phyloP scores from a whole-genome alignment of 2,113 vertebrate genomes.

The Balaeniceps rex region DNA sequence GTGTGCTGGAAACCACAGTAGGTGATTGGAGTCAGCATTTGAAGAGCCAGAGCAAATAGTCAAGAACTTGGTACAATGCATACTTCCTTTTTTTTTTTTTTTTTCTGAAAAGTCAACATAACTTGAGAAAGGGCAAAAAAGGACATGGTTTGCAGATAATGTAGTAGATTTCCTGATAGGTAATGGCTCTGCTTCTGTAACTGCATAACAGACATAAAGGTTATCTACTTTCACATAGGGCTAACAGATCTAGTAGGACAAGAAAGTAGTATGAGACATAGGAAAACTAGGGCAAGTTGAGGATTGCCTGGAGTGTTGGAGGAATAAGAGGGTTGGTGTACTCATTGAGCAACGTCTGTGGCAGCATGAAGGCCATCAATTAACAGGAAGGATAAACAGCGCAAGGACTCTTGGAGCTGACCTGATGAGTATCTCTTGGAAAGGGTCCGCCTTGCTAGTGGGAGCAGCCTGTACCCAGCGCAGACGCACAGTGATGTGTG shows the following conservation, averaged over 20 bases:
- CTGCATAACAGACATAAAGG: neutral
- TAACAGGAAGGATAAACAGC: conserved; percentile 27
- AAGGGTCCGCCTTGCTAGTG: neutral
- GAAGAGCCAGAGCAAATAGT: conserved; percentile 1
- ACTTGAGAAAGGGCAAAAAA: neutral
- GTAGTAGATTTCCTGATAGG: neutral
- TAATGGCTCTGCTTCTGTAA: neutral
- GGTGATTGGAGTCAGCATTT: neutral
- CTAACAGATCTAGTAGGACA: neutral
- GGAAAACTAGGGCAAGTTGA: conserved; percentile 2
- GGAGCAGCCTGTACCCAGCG: neutral
- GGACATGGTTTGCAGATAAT: neutral
- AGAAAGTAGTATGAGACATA: neutral
- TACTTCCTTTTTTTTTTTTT: neutral
- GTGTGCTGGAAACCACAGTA: neutral
- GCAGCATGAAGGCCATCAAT: neutral
- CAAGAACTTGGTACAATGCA: neutral
- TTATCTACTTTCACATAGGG: neutral
- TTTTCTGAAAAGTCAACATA: neutral
- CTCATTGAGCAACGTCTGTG: conserved; percentile 13
- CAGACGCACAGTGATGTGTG: fast-evolving
- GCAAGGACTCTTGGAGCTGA: neutral
- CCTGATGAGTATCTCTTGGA: conserved; percentile 24
- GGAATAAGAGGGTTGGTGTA: neutral
- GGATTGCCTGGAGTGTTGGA: neutral